phyloP scores from a whole-genome alignment of 1,140 invertebrate genomes.

The Drosophila cardini region DNA sequence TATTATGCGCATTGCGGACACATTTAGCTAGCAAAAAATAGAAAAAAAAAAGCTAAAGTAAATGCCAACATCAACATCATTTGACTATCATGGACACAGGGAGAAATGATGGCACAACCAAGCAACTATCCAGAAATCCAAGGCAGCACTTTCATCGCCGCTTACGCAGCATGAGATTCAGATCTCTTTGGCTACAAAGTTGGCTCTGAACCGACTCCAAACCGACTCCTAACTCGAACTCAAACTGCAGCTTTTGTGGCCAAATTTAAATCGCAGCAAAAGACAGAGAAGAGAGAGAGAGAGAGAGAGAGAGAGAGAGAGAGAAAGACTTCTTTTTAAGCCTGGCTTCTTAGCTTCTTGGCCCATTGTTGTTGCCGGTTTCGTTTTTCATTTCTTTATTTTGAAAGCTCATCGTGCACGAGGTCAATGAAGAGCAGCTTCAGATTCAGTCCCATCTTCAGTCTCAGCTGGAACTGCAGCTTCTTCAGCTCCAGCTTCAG shows the following conservation, averaged over 20 bases:
- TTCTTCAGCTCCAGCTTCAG: constrained; percentile 1
- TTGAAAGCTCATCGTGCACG: constrained; percentile 56
- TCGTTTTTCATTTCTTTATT: constrained; percentile 52
- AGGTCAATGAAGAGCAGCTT: constrained; percentile 49
- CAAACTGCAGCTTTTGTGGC: constrained; percentile 17
- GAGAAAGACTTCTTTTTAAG: not conserved
- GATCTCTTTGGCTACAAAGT: constrained; percentile 34
- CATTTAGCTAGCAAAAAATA: constrained; percentile 40
- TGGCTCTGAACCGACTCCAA: constrained; percentile 7
- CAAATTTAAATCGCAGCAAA: constrained; percentile 32
- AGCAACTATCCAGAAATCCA: not conserved
- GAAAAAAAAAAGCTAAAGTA: constrained; percentile 41
- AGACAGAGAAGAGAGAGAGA: too few species aligned
- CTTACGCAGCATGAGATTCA: constrained; percentile 79
- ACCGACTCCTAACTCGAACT: constrained; percentile 2
- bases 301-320: too few species aligned
- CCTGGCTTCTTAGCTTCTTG: constrained; percentile 26
- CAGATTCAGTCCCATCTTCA: constrained; percentile 5
- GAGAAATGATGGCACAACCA: constrained; percentile 59
- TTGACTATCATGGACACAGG: constrained; percentile 67
- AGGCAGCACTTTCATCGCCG: constrained; percentile 69
- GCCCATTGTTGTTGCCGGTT: constrained; percentile 38
- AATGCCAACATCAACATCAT: constrained; percentile 71
- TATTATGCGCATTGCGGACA: constrained; percentile 72
- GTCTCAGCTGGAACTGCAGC: constrained; percentile 9